Evolutionary conservation across 2,888 invertebrate species (phyloP).

Genomic region (Cheilosia scutellata): DNA sequence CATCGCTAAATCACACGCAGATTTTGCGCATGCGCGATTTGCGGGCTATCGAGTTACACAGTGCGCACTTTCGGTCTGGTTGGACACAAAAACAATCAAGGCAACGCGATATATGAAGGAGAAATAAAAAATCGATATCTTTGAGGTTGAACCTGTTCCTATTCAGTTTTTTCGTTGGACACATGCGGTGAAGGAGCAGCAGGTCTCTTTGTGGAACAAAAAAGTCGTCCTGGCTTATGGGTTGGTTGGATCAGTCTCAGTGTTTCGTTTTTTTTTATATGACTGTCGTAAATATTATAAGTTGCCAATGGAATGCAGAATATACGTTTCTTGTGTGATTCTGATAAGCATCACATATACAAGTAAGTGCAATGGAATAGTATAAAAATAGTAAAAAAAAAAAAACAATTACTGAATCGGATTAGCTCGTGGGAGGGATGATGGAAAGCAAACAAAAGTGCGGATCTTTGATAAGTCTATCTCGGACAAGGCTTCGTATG

Average conservation of each 20-base stretch:
- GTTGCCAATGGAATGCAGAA: conserved; percentile 41
- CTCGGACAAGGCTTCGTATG: too few relatives aligned
- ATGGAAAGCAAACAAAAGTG: too few relatives aligned
- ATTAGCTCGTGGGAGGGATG: too few relatives aligned
- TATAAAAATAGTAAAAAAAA: too few relatives aligned
- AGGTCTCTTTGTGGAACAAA: background rate
- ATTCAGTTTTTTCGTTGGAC: background rate
- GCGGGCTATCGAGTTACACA: conserved; percentile 51
- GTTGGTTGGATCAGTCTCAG: background rate
- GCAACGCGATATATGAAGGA: conserved; percentile 21
- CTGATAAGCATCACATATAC: conserved; percentile 22
- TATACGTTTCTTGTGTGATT: conserved; percentile 16
- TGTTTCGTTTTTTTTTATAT: background rate
- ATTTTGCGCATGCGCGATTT: conserved; percentile 61
- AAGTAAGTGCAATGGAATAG: too few relatives aligned
- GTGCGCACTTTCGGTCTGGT: conserved; percentile 42
- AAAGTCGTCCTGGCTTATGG: conserved; percentile 31
- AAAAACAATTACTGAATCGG: background rate
- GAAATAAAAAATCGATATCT: conserved; percentile 32
- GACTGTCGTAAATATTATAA: conserved; percentile 45
- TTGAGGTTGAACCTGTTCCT: conserved; percentile 47
- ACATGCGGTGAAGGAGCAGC: background rate
- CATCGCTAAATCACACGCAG: conserved; percentile 54
- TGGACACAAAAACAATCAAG: conserved; percentile 24
- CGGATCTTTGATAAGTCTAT: too few relatives aligned